phyloP scores from a whole-genome alignment of 1,140 invertebrate species.

The Megalopta genalis region DNA sequence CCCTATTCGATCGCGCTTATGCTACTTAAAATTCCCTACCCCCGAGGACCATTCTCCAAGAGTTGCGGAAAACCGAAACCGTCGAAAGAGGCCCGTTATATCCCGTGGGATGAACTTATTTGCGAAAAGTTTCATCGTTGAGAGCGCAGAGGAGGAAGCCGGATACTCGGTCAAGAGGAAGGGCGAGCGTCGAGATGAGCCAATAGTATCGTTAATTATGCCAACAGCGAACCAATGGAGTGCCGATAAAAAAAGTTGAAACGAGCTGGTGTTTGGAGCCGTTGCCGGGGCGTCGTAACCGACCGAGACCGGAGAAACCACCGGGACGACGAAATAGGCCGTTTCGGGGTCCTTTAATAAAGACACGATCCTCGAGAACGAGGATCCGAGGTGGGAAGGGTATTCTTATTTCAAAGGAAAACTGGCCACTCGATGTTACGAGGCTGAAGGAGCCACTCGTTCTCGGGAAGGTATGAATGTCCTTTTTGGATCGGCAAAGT shows the following conservation, averaged over 20 bases:
- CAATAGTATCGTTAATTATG: conserved; percentile 62
- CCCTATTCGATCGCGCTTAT: neutral
- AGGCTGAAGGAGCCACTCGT: conserved; percentile 35
- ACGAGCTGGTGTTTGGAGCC: conserved; percentile 37
- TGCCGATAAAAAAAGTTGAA: conserved; percentile 61
- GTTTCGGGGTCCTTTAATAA: conserved; percentile 38
- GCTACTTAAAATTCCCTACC: neutral
- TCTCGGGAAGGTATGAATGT: conserved; percentile 18
- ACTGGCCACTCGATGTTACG: conserved; percentile 38
- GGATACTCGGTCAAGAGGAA: conserved; percentile 6
- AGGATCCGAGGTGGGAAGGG: conserved; percentile 13
- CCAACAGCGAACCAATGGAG: conserved; percentile 51
- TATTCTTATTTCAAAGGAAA: conserved; percentile 40
- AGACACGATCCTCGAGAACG: conserved; percentile 44
- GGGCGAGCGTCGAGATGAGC: conserved; percentile 23
- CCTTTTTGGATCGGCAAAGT: conserved; percentile 32
- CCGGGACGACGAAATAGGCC: conserved; percentile 34
- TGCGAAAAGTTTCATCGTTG: conserved; percentile 35
- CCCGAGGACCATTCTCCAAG: neutral
- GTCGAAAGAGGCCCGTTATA: conserved; percentile 3
- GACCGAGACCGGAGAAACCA: neutral
- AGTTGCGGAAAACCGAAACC: neutral
- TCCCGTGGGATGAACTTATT: conserved; percentile 19
- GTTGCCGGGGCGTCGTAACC: conserved; percentile 11
- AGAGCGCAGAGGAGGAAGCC: neutral